These are phyloP conservation scores for Brienomyrus brachyistius DNA, from an alignment of 2,113 vertebrate species.

Conservation along the genomic window DNA sequence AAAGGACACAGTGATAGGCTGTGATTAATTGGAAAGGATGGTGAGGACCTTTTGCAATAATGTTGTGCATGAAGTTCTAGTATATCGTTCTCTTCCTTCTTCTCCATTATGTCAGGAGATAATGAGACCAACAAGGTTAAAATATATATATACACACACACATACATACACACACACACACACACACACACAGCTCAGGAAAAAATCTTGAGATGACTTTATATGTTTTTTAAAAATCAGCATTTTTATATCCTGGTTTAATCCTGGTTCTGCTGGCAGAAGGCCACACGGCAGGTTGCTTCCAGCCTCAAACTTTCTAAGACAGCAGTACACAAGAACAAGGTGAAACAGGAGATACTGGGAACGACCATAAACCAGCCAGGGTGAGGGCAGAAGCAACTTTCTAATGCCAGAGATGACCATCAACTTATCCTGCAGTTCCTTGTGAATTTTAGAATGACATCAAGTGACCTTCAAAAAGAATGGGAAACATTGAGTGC, in stretches of 20 bases:
- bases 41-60: neutral
- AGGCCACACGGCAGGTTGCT: neutral
- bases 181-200: neutral
- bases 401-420: neutral
- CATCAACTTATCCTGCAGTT: neutral
- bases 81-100: neutral
- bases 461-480: neutral
- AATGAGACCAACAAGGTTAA: neutral
- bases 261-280: neutral
- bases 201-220: neutral
- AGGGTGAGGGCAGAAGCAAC: neutral
- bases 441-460: neutral
- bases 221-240: neutral
- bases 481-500: neutral
- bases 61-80: neutral
- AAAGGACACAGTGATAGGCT: neutral
- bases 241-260: neutral
- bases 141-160: neutral
- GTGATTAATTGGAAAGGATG: slow-evolving; percentile 14
- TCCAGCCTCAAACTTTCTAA: neutral
- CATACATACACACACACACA: no score
- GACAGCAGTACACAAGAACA: neutral
- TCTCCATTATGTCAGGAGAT: neutral
- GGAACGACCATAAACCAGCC: neutral
- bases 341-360: neutral